Evolutionary conservation across 2,888 invertebrate species (phyloP).

Genomic region (Silvanus unidentatus): DNA sequence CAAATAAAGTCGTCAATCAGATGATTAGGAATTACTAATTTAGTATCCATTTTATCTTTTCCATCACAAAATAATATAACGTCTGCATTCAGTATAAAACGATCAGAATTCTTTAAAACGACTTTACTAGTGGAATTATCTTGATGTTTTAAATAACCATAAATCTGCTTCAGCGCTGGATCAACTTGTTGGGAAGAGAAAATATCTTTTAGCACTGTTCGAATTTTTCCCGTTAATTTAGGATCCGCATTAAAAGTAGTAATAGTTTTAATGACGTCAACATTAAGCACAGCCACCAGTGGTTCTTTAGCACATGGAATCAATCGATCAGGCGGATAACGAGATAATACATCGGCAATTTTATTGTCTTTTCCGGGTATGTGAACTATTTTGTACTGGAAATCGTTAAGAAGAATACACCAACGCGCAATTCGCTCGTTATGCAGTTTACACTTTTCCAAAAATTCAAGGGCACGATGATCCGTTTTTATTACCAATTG

Average conservation of each 20-base stretch:
- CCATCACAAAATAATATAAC: no score
- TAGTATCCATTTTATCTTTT: neutral
- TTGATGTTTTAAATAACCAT: no score
- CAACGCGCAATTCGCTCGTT: constrained; percentile 22
- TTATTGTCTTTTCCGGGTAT: constrained; percentile 23
- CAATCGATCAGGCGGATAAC: constrained; percentile 5
- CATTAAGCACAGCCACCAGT: neutral
- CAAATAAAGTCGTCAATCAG: neutral
- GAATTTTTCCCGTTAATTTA: no score
- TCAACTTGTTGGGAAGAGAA: no score
- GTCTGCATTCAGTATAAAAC: no score
- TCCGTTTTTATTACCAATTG: neutral
- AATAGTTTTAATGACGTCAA: no score
- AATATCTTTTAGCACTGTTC: no score
- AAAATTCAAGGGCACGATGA: constrained; percentile 1
- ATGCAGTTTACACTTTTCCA: neutral
- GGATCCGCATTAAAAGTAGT: no score
- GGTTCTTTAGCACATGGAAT: neutral
- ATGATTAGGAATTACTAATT: neutral
- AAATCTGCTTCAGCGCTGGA: no score
- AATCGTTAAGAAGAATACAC: constrained; percentile 21
- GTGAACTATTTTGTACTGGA: constrained; percentile 18
- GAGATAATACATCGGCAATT: constrained; percentile 16
- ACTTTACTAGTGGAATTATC: no score
- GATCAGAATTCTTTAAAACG: no score